phyloP scores from a whole-genome alignment of 1,140 invertebrate genomes.

The Nomia melanderi region DNA sequence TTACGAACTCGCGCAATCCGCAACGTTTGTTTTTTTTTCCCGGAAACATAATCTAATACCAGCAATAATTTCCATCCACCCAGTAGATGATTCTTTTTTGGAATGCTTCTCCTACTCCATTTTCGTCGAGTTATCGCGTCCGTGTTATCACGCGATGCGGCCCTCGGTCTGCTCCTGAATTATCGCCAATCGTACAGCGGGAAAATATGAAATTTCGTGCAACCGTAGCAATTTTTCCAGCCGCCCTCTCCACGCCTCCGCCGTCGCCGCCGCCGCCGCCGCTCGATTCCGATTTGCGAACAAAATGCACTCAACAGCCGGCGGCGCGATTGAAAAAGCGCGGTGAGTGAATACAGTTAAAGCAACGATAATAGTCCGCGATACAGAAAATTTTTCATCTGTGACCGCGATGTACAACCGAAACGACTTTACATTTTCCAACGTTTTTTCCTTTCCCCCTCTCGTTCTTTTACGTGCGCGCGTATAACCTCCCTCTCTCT shows the following conservation, averaged over 20 bases:
- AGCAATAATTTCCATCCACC: slow-evolving; percentile 23
- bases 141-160: slow-evolving; percentile 55
- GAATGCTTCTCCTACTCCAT: slow-evolving; percentile 45
- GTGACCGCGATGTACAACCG: slow-evolving; percentile 34
- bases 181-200: slow-evolving; percentile 56
- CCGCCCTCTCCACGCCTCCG: background rate
- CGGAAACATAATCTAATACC: background rate
- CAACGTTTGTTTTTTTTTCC: background rate
- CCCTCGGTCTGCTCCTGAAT: slow-evolving; percentile 53
- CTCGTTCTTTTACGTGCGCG: slow-evolving; percentile 4
- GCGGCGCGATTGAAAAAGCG: slow-evolving; percentile 64
- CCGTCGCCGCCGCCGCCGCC: background rate
- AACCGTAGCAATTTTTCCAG: slow-evolving; percentile 56
- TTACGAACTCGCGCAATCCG: background rate
- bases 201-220: slow-evolving; percentile 65
- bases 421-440: slow-evolving; percentile 45
- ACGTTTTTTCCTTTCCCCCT: slow-evolving; percentile 13
- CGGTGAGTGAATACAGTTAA: slow-evolving; percentile 58
- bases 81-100: slow-evolving; percentile 15
- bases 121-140: slow-evolving; percentile 58
- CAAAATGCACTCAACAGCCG: slow-evolving; percentile 63
- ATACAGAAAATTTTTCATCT: slow-evolving; percentile 66
- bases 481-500: too few relatives aligned
- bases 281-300: slow-evolving; percentile 56
- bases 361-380: slow-evolving; percentile 61